Evolutionary conservation across 2,888 invertebrate species (phyloP), one percentile per base, ranked within the genome.

Genomic region (Apocheima hispidaria): DNA sequence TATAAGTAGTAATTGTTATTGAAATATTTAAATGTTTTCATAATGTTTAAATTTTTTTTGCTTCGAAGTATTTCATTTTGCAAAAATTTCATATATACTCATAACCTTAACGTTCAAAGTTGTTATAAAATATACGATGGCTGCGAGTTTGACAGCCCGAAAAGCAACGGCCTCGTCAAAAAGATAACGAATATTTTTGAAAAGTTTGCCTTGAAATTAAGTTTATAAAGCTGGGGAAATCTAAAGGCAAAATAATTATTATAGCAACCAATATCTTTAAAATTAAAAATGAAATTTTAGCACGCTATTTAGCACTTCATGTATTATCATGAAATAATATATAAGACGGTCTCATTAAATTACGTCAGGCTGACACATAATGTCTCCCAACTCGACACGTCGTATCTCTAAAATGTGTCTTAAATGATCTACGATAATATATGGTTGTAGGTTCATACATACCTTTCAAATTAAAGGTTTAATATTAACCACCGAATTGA

Each of bases 41-140:
- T 51, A 14, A 36, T 7, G 7, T 20, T 48, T 26, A 12, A n/a
- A 30, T 55, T 35, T 23, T 21, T 41, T 56, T 56, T 30, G 40
- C 48, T 26, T 54, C 2, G n/a, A 26, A 46, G 1, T 44, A 4
- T 23, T 46, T 46, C 4, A 12, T 20, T 55, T n/a, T 20, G 30
- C 30, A 6, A 38, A 48, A 20, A 10, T 46, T 54, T n/a, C 9
- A 21, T 28, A 23, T 14, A 21, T 23, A 36, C 18, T 33, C 18
- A 54, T 54, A 56, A 33, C 56, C 49, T 56, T 40, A 40, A 21
- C 49, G 41, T 16, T 16, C 7, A 56, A 33, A 48, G 16, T 30
- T 30, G 38, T 49, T 33, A 23, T n/a, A 33, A 46, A 9, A 26
- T 41, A 35, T 26, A 23, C 23, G 14, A 21, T 14, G 33, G 30